Evolutionary conservation across 64 coral and sea anemone genomes (phyloP).

Genomic region (Anthopleura sola): DNA sequence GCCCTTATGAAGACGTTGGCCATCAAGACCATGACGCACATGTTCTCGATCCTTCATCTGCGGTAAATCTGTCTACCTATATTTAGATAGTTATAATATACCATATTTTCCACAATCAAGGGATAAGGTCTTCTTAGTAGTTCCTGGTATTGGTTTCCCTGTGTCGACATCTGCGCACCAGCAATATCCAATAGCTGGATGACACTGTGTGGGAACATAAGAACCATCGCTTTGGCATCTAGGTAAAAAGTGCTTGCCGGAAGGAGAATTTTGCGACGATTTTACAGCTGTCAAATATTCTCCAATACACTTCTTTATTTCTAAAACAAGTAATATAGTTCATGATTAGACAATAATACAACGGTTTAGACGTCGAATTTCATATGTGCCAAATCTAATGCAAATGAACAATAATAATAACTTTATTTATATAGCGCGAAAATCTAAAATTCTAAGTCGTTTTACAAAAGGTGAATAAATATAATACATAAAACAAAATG

Average conservation of each 20-base stretch:
- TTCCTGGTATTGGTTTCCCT: slow-evolving; percentile 72
- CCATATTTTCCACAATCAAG: slow-evolving; percentile 60
- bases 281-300: slow-evolving; percentile 74
- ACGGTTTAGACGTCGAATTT: no score
- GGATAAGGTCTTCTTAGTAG: slow-evolving; percentile 45
- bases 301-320: slow-evolving; percentile 72
- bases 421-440: no score
- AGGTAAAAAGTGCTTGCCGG: slow-evolving; percentile 36
- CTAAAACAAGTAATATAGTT: slow-evolving; percentile 12
- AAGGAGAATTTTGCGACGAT: slow-evolving; percentile 25
- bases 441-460: no score
- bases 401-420: no score
- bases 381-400: no score
- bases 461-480: no score
- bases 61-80: no score
- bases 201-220: slow-evolving; percentile 63
- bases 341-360: no score
- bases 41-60: no score
- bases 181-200: slow-evolving; percentile 57
- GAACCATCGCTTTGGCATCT: slow-evolving; percentile 81
- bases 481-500: no score
- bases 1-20: no score
- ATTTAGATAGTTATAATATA: slow-evolving; percentile 21
- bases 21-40: no score
- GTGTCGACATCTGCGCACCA: slow-evolving; percentile 84